Evolutionary conservation across 2,797 vertebrate species (phyloP).

Genomic region (Characodon lateralis): DNA sequence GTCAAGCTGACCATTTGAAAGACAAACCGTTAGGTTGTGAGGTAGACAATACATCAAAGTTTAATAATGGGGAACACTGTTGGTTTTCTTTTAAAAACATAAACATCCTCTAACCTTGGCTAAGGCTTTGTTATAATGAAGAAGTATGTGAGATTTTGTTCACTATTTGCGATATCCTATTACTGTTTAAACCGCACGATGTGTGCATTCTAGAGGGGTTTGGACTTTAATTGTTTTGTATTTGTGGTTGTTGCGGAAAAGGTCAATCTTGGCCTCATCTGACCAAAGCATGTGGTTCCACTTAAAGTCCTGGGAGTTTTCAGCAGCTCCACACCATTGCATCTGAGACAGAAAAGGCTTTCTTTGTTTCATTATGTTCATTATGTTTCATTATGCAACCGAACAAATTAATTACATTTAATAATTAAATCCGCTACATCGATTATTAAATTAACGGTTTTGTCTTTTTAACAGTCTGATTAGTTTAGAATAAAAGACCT

Average conservation of each 20-base stretch:
- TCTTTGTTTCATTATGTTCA: no score
- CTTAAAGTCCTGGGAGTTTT: neutral
- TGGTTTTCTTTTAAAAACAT: neutral
- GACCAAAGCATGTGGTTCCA: neutral
- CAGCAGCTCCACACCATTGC: neutral
- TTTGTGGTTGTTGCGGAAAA: neutral
- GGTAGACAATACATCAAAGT: neutral
- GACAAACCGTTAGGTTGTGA: neutral
- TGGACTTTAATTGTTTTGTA: neutral
- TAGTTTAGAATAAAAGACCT: neutral
- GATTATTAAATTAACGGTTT: neutral
- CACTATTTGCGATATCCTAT: neutral
- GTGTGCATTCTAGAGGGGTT: no score
- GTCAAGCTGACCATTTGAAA: neutral
- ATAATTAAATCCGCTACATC: neutral
- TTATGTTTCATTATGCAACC: neutral
- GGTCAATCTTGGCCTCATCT: neutral
- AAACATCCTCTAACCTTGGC: neutral
- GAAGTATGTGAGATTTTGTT: neutral
- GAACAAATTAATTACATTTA: neutral
- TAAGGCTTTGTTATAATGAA: neutral
- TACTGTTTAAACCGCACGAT: neutral
- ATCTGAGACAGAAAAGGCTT: neutral
- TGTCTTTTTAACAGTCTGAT: neutral
- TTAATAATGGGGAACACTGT: neutral